These are phyloP conservation scores for Protobothrops flavoviridis DNA, from an alignment of 2,113 vertebrate genomes.

Conservation along the genomic window DNA sequence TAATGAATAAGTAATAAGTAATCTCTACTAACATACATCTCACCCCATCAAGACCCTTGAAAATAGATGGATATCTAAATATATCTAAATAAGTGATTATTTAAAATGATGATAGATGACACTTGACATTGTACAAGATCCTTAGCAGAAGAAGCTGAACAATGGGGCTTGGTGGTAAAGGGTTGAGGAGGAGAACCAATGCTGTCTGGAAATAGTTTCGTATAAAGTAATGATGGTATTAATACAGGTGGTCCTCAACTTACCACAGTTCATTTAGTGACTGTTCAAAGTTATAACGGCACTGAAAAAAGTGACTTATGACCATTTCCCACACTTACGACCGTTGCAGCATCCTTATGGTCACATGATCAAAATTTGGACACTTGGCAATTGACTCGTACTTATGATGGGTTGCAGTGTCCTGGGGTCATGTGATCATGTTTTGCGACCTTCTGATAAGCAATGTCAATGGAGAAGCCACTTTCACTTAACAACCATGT, in stretches of 20 bases:
- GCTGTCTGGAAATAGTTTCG: not conserved
- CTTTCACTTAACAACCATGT: not conserved
- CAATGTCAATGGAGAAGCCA: not conserved
- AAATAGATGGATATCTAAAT: not conserved
- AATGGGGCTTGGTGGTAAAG: not conserved
- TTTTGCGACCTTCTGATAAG: not conserved
- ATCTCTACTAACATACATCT: not conserved
- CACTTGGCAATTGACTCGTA: not conserved
- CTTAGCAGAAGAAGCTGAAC: not conserved
- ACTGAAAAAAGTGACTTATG: not conserved
- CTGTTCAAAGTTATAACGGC: not conserved
- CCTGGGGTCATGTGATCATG: not conserved
- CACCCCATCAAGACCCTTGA: not conserved
- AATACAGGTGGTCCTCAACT: not conserved
- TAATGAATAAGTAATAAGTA: not conserved
- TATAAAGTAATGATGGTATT: not conserved
- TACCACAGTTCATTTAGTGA: not conserved
- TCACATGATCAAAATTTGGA: not conserved
- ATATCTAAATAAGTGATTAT: not conserved
- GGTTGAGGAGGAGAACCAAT: not conserved
- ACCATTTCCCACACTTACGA: not conserved
- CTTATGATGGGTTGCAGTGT: not conserved
- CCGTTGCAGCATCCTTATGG: rapidly evolving
- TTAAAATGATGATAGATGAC: not conserved
- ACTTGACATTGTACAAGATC: not conserved